phyloP scores from a whole-genome alignment of 2,113 vertebrate species.

The Pseudorhombus dupliciocellatus region DNA sequence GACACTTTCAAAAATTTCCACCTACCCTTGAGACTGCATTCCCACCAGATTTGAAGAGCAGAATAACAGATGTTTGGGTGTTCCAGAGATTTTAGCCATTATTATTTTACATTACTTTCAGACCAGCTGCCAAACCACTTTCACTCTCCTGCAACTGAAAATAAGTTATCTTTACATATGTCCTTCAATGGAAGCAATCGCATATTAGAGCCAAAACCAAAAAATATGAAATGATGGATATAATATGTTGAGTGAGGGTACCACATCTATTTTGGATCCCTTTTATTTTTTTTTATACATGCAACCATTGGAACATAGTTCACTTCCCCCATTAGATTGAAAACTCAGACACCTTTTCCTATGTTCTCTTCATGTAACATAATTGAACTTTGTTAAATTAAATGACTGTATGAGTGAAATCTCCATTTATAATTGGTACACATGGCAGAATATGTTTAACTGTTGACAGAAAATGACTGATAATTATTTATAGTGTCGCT shows the following conservation, averaged over 20 bases:
- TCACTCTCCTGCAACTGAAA: too few relatives aligned
- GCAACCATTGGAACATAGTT: background rate
- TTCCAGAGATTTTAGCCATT: background rate
- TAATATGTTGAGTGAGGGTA: background rate
- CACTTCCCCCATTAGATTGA: too few relatives aligned
- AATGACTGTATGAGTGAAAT: background rate
- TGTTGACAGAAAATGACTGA: conserved; percentile 22
- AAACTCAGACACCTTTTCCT: too few relatives aligned
- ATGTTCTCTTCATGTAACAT: background rate
- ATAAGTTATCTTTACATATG: too few relatives aligned
- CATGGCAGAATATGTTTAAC: background rate
- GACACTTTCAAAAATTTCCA: background rate
- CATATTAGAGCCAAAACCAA: too few relatives aligned
- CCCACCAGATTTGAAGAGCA: background rate
- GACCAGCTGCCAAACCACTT: background rate
- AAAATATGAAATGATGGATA: background rate
- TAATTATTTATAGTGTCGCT: conserved; percentile 37
- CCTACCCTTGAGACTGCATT: background rate
- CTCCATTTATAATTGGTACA: background rate
- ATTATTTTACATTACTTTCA: background rate
- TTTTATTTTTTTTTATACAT: background rate
- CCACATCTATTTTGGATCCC: background rate
- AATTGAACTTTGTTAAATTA: background rate
- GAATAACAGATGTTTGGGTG: background rate
- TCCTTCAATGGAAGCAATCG: too few relatives aligned